These are phyloP conservation scores for Tenebrosternarchus preto DNA, from an alignment of 2,113 vertebrate genomes.

Conservation along the genomic window DNA sequence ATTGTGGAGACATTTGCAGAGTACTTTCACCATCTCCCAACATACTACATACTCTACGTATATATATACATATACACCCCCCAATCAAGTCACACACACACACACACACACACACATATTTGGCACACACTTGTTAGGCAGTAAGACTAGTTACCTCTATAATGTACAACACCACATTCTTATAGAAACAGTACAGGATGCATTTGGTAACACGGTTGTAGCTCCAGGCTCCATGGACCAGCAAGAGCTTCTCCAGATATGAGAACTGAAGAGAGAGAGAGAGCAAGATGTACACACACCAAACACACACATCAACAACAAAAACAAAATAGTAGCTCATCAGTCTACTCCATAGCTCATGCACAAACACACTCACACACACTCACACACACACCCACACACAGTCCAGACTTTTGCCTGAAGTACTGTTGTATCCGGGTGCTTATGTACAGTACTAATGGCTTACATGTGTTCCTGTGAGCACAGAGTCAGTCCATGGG, in stretches of 20 bases:
- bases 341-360: constrained; percentile 1
- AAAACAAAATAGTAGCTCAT: not conserved
- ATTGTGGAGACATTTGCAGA: too few species aligned
- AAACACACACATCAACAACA: constrained; percentile 2
- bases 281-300: constrained; percentile 26
- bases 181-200: constrained; percentile 99
- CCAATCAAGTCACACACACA: too few species aligned
- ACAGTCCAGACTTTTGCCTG: constrained; percentile 8
- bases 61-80: too few species aligned
- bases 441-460: constrained; percentile 51
- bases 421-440: constrained; percentile 48
- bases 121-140: not conserved
- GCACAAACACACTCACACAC: not conserved
- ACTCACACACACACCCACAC: constrained; percentile 8
- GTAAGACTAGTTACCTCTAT: constrained; percentile 85
- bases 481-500: not conserved
- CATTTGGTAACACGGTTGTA: constrained; percentile 99
- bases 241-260: constrained; percentile 91
- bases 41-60: too few species aligned
- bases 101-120: not conserved
- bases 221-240: constrained; percentile 98
- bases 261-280: constrained; percentile 80
- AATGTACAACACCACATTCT: constrained; percentile 98
- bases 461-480: constrained; percentile 54
- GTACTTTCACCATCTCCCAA: not conserved